Percentiles rank a stretch among this genome's conserved stretches.
Evolutionary conservation across 1,140 invertebrate species (phyloP).

Genomic region (Gryllus bimaculatus): DNA sequence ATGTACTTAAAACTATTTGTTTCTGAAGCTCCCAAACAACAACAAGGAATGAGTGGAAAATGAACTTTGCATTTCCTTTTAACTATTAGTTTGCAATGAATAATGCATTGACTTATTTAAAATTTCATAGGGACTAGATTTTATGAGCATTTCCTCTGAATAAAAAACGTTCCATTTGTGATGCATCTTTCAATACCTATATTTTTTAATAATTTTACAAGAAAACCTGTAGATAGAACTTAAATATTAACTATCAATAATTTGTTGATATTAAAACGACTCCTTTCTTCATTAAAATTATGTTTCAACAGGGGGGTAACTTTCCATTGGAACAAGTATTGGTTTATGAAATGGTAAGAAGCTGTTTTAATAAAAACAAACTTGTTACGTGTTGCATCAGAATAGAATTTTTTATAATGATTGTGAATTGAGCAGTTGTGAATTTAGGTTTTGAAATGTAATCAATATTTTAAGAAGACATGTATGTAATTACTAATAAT

Average conservation of each 20-base stretch:
- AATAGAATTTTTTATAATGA: conserved; percentile 16
- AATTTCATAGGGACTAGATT: background rate
- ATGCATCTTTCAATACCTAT: background rate
- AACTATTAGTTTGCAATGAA: background rate
- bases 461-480: conserved; percentile 10
- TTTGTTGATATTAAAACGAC: background rate
- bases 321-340: conserved; percentile 8
- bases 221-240: background rate
- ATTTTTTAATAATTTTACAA: conserved; percentile 4
- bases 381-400: conserved; percentile 16
- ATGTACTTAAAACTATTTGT: conserved; percentile 12
- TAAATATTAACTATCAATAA: background rate
- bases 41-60: background rate
- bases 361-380: conserved; percentile 12
- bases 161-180: background rate
- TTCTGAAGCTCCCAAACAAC: conserved; percentile 2
- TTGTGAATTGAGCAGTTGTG: conserved; percentile 4
- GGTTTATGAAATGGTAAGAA: conserved; percentile 13
- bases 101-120: background rate
- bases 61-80: background rate
- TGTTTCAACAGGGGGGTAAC: conserved; percentile 6
- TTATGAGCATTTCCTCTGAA: background rate
- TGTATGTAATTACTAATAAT: conserved; percentile 15
- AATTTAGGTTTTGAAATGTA: conserved; percentile 6
- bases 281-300: conserved; percentile 9